Base-by-base conservation (phyloP, 2,797 vertebrate species). In the Mus spretus region DNA sequence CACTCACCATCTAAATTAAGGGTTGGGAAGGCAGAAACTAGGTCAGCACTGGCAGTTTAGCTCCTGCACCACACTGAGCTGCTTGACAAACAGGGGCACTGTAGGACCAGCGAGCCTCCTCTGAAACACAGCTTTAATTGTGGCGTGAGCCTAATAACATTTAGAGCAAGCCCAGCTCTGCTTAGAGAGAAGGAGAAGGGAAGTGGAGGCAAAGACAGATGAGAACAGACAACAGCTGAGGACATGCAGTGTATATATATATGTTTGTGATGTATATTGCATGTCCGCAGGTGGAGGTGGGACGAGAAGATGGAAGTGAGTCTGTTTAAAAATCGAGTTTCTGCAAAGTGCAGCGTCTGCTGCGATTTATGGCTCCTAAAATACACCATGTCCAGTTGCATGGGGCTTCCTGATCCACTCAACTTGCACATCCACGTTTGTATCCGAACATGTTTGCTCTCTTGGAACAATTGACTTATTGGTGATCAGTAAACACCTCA, bases 1-100 rank as follows among this genome's bases (percentile, higher is more conserved):
- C 77, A 90, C 91, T 93, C 61, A 63, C 79, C 91, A 91, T 96
- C 89, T 93, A 94, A 96, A 93, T 92, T 88, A 96, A 26, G 40
- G 91, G 74, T 44, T 40, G 67, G 67, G 88, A 40, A 8, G 80
- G 77, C 78, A 24, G 37, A 97, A 96, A 94, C 24, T 88, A 82
- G 91, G 91, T 95, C 93, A 93, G 13, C 93, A 82, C 78, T 85
- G 86, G 61, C 87, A 37, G 75, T 63, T 86, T 86, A 77, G 87
- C 10, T 67, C 13, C 15, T 74, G 26, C 57, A 55, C 17, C 84
- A 79, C 34, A 34, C 19, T 9, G 11, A 88, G 67, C 91, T 81
- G 15, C 44, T 80, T 91, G 65, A 75, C 37, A 75, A 91, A 91
- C 67, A 95, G 61, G 15, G n/a, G 37, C 59, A 67, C 10, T 55